phyloP scores from a whole-genome alignment of 2,797 vertebrate genomes.

The Onychomys arenicola region DNA sequence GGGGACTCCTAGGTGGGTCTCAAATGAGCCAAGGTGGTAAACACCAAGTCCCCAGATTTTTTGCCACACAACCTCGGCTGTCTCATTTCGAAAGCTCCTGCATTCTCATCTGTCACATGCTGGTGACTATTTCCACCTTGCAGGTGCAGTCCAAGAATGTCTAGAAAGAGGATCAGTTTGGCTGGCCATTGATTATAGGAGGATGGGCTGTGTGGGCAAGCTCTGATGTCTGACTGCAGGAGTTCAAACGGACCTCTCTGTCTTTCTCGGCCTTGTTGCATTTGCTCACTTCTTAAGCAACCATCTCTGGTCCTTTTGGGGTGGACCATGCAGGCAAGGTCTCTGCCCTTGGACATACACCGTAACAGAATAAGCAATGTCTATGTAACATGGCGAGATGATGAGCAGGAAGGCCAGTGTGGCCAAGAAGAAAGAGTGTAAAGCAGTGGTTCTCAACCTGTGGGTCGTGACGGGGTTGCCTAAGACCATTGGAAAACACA shows the following conservation, averaged over 20 bases:
- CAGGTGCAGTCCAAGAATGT: neutral
- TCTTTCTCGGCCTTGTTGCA: neutral
- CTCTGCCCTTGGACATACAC: neutral
- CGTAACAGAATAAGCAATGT: no score
- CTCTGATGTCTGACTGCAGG: neutral
- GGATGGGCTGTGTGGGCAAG: neutral
- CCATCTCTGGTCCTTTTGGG: neutral
- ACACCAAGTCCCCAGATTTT: neutral
- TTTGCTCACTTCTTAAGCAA: neutral
- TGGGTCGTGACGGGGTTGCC: neutral
- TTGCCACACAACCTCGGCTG: rapidly evolving
- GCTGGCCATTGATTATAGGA: neutral
- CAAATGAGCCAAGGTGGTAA: neutral
- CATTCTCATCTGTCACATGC: neutral
- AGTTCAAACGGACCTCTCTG: neutral
- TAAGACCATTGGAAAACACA: neutral
- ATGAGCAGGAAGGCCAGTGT: neutral
- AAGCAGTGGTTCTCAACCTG: neutral
- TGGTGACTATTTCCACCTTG: neutral
- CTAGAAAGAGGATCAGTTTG: neutral
- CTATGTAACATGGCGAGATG: no score
- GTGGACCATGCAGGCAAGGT: neutral
- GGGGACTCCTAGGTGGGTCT: neutral
- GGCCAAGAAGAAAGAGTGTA: neutral
- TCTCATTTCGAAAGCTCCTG: neutral